Conservation (phyloP, 2,888 invertebrate species). For the Mimumesa dahlbomi region DNA sequence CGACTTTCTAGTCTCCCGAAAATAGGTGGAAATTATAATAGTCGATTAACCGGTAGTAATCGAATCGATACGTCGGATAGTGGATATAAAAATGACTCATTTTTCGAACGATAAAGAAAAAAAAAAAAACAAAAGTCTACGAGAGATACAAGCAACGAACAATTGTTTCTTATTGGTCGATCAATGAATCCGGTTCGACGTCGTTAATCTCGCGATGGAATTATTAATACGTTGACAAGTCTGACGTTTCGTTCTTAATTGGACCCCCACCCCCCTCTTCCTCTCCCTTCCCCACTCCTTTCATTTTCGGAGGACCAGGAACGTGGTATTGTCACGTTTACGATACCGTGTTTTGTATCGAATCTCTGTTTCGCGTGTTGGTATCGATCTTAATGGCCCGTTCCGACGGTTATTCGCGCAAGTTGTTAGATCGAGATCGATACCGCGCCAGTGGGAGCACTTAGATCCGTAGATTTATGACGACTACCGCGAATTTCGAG, state of each 20-base stretch:
- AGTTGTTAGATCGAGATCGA: conserved; percentile 67
- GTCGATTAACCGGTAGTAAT: no score
- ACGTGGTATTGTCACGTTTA: conserved; percentile 54
- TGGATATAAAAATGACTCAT: no score
- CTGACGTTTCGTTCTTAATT: conserved; percentile 34
- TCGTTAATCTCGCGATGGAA: conserved; percentile 37
- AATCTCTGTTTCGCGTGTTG: conserved; percentile 20
- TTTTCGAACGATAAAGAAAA: no score
- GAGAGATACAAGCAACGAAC: neutral
- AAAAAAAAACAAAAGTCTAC: no score
- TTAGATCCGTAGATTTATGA: conserved; percentile 71
- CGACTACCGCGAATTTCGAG: conserved; percentile 72
- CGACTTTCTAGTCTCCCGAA: no score
- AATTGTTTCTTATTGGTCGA: neutral
- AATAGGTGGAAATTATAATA: no score
- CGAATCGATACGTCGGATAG: no score
- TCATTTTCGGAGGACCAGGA: no score
- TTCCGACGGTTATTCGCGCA: conserved; percentile 53
- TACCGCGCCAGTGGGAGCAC: conserved; percentile 36
- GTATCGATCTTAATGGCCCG: conserved; percentile 54
- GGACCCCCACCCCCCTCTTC: neutral
- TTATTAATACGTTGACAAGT: conserved; percentile 51
- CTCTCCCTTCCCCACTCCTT: neutral
- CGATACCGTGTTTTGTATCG: conserved; percentile 39
- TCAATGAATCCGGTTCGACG: conserved; percentile 28